These are phyloP conservation scores for Herpetotheres cachinnans DNA, from an alignment of 2,113 vertebrate species.

Conservation along the genomic window DNA sequence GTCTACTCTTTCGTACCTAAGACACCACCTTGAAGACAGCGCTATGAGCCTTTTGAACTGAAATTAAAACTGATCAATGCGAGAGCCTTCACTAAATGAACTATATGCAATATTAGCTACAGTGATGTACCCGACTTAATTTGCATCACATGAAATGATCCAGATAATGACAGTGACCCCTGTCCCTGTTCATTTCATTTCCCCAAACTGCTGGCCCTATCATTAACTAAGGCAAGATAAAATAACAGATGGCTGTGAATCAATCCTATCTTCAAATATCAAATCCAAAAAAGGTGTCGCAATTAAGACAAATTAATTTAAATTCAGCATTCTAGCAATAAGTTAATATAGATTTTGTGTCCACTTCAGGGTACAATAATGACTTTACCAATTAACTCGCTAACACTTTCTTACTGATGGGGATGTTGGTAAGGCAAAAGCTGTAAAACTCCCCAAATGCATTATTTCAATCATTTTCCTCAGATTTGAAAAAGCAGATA, in stretches of 20 bases:
- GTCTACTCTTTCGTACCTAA: neutral
- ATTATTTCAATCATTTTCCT: neutral
- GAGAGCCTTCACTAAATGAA: neutral
- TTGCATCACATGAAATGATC: conserved; percentile 23
- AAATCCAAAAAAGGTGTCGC: conserved; percentile 17
- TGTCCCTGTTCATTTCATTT: conserved; percentile 14
- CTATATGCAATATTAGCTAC: neutral
- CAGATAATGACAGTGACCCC: conserved; percentile 27
- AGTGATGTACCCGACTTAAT: conserved; percentile 9
- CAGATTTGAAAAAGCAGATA: neutral
- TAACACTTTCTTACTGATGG: neutral
- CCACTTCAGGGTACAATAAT: neutral
- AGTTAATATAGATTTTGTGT: neutral
- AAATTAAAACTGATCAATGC: neutral
- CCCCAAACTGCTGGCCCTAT: conserved; percentile 35
- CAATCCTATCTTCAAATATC: conserved; percentile 30
- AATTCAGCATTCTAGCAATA: neutral
- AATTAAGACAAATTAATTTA: conserved; percentile 46
- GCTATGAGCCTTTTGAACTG: neutral
- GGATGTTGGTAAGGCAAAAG: neutral
- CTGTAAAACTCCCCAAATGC: neutral
- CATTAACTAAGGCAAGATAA: conserved; percentile 15
- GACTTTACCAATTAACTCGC: neutral
- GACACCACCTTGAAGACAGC: neutral
- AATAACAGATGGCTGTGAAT: conserved; percentile 32